These are phyloP conservation scores for Philypnodon macrostomus DNA, from an alignment of 2,797 vertebrate genomes.

Conservation along the genomic window DNA sequence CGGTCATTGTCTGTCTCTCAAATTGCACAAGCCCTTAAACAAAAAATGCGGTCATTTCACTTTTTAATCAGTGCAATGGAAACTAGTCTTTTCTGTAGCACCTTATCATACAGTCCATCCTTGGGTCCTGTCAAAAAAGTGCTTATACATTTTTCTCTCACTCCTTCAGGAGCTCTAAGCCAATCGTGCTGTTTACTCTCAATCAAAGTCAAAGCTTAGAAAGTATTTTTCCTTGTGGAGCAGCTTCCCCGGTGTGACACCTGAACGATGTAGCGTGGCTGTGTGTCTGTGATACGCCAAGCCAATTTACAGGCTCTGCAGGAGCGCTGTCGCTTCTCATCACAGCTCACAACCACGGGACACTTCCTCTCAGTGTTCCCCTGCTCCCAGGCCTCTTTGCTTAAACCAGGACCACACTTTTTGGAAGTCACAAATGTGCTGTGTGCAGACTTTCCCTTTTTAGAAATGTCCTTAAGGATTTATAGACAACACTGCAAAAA, in stretches of 20 bases:
- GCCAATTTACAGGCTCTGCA: constrained; percentile 74
- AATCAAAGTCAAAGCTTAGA: constrained; percentile 74
- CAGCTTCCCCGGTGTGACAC: constrained; percentile 74
- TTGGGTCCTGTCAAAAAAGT: constrained; percentile 41
- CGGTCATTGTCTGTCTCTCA: constrained; percentile 35
- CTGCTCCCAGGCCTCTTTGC: constrained; percentile 48
- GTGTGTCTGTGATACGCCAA: constrained; percentile 76
- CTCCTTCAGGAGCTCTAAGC: constrained; percentile 67
- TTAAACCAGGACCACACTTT: constrained; percentile 45
- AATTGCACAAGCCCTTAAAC: constrained; percentile 16
- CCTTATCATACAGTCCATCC: constrained; percentile 38
- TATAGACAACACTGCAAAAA: constrained; percentile 9
- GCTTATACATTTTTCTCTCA: constrained; percentile 57
- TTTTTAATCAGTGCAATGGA: constrained; percentile 20
- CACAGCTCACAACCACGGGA: constrained; percentile 73
- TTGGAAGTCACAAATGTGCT: constrained; percentile 50
- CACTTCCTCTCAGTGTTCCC: constrained; percentile 64
- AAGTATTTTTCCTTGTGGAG: constrained; percentile 71
- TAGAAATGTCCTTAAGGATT: constrained; percentile 7
- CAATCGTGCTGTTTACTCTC: constrained; percentile 69
- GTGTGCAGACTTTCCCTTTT: constrained; percentile 21
- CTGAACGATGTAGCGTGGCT: constrained; percentile 75
- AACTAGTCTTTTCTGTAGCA: constrained; percentile 10
- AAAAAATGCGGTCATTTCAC: constrained; percentile 6
- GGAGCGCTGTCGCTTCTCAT: constrained; percentile 74